Evolutionary conservation across 1,140 invertebrate species (phyloP).

Genomic region (Coptotermes formosanus): DNA sequence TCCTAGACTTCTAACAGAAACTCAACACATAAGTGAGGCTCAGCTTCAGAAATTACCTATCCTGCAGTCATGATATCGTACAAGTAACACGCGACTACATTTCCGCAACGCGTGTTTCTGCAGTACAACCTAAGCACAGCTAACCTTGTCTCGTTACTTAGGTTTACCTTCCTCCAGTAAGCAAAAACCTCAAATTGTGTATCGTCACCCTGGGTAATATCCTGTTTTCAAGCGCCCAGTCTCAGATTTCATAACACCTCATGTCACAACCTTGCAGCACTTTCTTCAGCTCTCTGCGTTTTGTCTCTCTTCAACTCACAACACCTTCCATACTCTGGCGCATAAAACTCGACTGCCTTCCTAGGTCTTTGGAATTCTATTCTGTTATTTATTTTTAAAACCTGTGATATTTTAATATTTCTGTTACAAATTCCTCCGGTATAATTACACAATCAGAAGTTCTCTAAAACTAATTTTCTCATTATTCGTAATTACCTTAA

Average conservation of each 20-base stretch:
- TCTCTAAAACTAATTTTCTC: background rate
- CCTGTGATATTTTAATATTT: background rate
- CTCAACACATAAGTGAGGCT: too few relatives aligned
- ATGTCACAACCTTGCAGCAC: background rate
- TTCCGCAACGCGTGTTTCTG: background rate
- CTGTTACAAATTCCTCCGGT: background rate
- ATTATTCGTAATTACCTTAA: too few relatives aligned
- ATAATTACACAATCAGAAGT: background rate
- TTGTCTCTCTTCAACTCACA: background rate
- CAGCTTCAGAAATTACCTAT: too few relatives aligned
- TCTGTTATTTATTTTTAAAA: background rate
- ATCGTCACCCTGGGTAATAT: conserved; percentile 15
- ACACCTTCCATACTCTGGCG: too few relatives aligned
- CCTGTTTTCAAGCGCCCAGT: background rate
- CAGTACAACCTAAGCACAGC: background rate
- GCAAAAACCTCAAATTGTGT: conserved; percentile 16
- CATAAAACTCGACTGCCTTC: background rate
- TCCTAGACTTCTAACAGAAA: too few relatives aligned
- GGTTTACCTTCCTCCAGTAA: background rate
- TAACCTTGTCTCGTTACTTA: background rate
- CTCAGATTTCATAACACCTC: background rate
- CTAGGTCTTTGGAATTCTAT: too few relatives aligned
- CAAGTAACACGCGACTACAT: background rate
- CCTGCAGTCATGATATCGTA: too few relatives aligned
- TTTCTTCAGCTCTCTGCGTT: background rate